These are phyloP conservation scores for Entomyzon cyanotis DNA, from an alignment of 2,113 vertebrate genomes.

Conservation along the genomic window DNA sequence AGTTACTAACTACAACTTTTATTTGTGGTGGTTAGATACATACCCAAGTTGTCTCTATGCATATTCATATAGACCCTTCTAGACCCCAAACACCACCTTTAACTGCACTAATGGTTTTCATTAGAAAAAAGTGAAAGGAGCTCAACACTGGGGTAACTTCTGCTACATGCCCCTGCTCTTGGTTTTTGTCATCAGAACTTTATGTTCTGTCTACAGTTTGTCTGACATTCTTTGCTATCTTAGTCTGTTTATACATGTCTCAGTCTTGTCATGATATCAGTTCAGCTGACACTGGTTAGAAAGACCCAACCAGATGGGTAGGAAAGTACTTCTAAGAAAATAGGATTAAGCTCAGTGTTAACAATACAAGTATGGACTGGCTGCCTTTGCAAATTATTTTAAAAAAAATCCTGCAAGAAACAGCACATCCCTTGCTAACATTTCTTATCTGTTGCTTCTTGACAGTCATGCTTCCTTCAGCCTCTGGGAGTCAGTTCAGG, in stretches of 20 bases:
- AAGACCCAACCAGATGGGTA: neutral
- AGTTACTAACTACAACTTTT: neutral
- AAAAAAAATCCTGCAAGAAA: neutral
- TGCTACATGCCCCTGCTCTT: neutral
- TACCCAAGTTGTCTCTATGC: accelerated
- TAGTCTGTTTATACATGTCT: neutral
- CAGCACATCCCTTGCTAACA: neutral
- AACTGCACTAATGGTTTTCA: neutral
- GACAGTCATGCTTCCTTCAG: neutral
- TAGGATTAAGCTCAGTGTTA: neutral
- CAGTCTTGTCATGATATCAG: neutral
- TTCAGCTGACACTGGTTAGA: neutral
- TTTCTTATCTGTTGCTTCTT: neutral
- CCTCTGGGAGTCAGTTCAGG: neutral
- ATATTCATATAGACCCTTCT: neutral
- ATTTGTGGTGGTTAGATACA: neutral
- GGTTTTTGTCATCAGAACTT: neutral
- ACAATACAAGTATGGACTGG: neutral
- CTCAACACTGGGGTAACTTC: neutral
- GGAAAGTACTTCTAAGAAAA: neutral
- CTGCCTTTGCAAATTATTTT: neutral
- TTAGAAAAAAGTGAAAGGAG: neutral
- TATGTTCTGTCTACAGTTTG: neutral
- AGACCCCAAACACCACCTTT: neutral
- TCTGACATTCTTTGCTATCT: neutral